Evolutionary conservation across 2,113 vertebrate species (phyloP), one percentile per base, ranked within the genome.

Genomic region (Eretmochelys imbricata): DNA sequence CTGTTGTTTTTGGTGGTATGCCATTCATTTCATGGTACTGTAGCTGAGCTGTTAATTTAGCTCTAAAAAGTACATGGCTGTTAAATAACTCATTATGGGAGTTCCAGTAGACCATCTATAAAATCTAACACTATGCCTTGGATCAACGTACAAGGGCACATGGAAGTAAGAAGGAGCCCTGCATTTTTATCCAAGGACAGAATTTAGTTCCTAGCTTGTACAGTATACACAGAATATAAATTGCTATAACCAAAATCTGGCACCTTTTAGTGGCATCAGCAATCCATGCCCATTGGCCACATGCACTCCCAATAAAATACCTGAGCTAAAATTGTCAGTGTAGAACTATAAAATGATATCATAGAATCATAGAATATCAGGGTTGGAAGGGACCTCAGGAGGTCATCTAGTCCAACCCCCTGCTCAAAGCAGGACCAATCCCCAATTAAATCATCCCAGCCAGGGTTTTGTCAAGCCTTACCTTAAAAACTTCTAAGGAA

Each of bases 261-360:
- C 25, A 27, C 25, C 62, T 85, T n/a, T 69, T 65, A 31, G n/a
- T 76, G n/a, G 25, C 27, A 14, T 84, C 46, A 38, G 31, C 69
- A 90, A 50, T 62, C 38, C 3, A 1, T 10, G 51, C 10, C 0
- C 0, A 38, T 85, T 91, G 2, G 1, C 55, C 16, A 4, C 22
- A 4, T 78, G 81, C 1, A 2, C 53, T 55, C 46, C 6, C 1
- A 38, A 35, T 51, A 53, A 53, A 76, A 57, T 50, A 72, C 5
- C 55, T 84, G 31, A 84, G 38, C 38, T n/a, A 0, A 1, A 42
- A 4, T 25, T 65, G 13, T 55, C 1, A 0, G 1, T 51, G 12
- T 75, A 92, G 84, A 24, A 88, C 13, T 6, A 29, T 93, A 50
- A 76, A 94, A 55, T 11, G 42, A 48, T 86, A 42, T 42, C 38